Evolutionary conservation across 2,797 vertebrate genomes (phyloP).

Genomic region (Echeneis naucrates): DNA sequence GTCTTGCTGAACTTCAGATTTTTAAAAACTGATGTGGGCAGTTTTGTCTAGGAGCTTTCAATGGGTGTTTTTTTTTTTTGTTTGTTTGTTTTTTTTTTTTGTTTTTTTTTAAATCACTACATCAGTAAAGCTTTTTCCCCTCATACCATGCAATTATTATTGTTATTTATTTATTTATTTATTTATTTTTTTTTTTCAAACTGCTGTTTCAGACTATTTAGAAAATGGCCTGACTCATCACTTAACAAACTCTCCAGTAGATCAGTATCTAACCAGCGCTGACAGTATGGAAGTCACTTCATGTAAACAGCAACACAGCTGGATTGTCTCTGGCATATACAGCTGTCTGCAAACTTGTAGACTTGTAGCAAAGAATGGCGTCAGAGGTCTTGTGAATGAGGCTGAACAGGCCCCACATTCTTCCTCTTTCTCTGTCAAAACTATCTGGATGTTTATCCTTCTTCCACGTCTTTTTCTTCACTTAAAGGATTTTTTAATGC

Average conservation of each 20-base stretch:
- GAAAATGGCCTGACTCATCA: slow-evolving; percentile 10
- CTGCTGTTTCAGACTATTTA: background rate
- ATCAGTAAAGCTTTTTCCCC: background rate
- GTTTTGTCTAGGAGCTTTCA: background rate
- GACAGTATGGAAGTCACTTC: background rate
- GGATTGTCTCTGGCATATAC: background rate
- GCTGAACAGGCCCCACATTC: slow-evolving; percentile 22
- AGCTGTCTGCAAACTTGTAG: slow-evolving; percentile 11
- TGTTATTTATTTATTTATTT: too few species aligned
- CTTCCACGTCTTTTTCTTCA: background rate
- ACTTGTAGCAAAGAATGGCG: slow-evolving; percentile 2
- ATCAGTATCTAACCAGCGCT: background rate
- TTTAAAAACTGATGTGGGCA: slow-evolving; percentile 4
- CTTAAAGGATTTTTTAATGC: background rate
- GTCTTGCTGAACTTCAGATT: background rate
- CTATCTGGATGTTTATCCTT: slow-evolving; percentile 27
- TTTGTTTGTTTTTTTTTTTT: background rate
- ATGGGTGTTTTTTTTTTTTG: background rate
- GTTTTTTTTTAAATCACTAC: background rate
- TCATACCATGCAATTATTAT: background rate
- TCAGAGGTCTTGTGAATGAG: slow-evolving; percentile 33
- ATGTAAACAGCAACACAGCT: slow-evolving; percentile 2
- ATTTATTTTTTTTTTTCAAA: slow-evolving; percentile 3
- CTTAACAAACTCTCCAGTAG: background rate
- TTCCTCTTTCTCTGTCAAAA: slow-evolving; percentile 4